phyloP scores from a whole-genome alignment of 2,888 invertebrate genomes.

The Scaptomyza reducta region DNA sequence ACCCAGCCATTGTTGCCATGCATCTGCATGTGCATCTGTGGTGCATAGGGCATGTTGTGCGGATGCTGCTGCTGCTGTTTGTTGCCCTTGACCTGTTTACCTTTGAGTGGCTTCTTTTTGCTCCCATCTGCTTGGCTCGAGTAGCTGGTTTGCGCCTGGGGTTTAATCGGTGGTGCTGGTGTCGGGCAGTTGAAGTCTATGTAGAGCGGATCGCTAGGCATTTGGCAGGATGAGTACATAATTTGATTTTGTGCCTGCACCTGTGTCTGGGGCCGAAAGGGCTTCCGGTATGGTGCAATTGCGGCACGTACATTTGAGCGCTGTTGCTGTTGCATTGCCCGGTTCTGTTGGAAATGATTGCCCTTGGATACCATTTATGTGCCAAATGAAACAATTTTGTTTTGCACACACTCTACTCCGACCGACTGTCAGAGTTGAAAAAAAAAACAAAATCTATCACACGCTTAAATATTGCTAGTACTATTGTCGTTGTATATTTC shows the following conservation, averaged over 20 bases:
- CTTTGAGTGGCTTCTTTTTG: slow-evolving; percentile 63
- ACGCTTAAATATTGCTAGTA: slow-evolving; percentile 52
- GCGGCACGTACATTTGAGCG: slow-evolving; percentile 54
- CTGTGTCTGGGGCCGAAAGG: slow-evolving; percentile 45
- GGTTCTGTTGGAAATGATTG: slow-evolving; percentile 66
- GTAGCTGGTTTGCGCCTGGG: slow-evolving; percentile 11
- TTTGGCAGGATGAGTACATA: slow-evolving; percentile 83
- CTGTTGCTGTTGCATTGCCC: slow-evolving; percentile 57
- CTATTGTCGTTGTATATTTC: slow-evolving; percentile 41
- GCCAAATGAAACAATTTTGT: slow-evolving; percentile 4
- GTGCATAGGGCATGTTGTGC: slow-evolving; percentile 27
- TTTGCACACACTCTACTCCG: slow-evolving; percentile 10
- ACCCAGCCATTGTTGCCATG: slow-evolving; percentile 42
- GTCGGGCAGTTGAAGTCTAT: slow-evolving; percentile 83
- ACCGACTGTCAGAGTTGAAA: slow-evolving; percentile 22
- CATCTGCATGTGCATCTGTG: slow-evolving; percentile 30
- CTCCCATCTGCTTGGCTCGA: slow-evolving; percentile 38
- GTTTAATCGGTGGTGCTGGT: slow-evolving; percentile 48
- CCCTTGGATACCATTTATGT: slow-evolving; percentile 64
- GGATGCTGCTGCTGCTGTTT: slow-evolving; percentile 34
- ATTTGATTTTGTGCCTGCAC: slow-evolving; percentile 59
- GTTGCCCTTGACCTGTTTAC: slow-evolving; percentile 57
- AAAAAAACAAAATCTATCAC: slow-evolving; percentile 30
- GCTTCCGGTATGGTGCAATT: slow-evolving; percentile 72
- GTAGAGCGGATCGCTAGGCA: slow-evolving; percentile 84